Evolutionary conservation across 2,113 vertebrate genomes (phyloP).

Genomic region (Vulpes ferrilata): DNA sequence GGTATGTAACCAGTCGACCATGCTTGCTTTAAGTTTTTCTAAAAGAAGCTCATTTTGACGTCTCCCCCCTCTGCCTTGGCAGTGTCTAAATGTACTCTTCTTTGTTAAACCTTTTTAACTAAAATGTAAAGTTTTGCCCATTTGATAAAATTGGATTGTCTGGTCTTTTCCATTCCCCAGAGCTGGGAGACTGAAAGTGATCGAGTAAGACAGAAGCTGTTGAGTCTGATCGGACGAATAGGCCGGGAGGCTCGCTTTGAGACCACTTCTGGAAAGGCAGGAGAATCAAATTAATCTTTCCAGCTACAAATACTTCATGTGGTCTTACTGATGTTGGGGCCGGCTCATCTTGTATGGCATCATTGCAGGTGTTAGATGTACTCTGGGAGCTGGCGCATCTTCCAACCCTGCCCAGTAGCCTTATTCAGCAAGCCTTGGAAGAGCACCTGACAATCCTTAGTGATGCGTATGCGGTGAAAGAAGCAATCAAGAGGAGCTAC

Average conservation of each 20-base stretch:
- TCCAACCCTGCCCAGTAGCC: constrained; percentile 94
- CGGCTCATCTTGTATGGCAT: constrained; percentile 58
- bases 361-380: constrained; percentile 95
- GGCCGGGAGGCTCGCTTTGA: constrained; percentile 97
- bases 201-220: constrained; percentile 96
- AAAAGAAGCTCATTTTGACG: neutral
- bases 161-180: constrained; percentile 81
- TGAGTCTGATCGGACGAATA: constrained; percentile 98
- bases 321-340: neutral
- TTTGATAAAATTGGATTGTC: neutral
- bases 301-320: neutral
- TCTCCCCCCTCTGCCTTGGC: neutral
- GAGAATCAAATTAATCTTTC: constrained; percentile 64
- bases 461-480: constrained; percentile 98
- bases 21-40: constrained; percentile 28
- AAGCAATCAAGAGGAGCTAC: constrained; percentile 96
- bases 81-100: neutral
- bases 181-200: constrained; percentile 99
- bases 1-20: constrained; percentile 84
- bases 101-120: neutral
- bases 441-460: constrained; percentile 98
- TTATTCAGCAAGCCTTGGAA: constrained; percentile 98
- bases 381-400: constrained; percentile 99
- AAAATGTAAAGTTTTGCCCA: constrained; percentile 2
- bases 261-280: constrained; percentile 96